Evolutionary conservation across 2,888 invertebrate species (phyloP), one percentile per base, ranked within the genome.

Genomic region (Andrena chrysosceles): DNA sequence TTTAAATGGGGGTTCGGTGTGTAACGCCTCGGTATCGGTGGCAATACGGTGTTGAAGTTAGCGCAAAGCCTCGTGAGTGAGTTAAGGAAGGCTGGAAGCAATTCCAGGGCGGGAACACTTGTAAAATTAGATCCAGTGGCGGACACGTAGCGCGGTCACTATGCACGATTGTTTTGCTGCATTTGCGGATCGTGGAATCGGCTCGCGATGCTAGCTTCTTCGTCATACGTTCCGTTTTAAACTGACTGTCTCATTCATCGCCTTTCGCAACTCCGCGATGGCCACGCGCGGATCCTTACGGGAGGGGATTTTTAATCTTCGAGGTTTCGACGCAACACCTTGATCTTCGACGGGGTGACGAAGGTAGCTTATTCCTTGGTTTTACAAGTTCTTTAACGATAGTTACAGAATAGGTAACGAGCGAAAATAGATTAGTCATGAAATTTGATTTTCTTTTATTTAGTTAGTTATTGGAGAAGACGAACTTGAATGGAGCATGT

Each of bases 151-250:
- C 63, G 54, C 54, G 26, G 59, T 49, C 67, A 70, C 56, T 72
- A 66, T 77, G 68, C 59, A 33, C 52, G 85, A 83, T 83, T 86
- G 79, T 86, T 86, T 76, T 75, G 69, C 67, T 59, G 74, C 72
- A 48, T n/a, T 67, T 67, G 64, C 71, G 67, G 59, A 74, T 66
- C 54, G 70, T 77, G 76, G 73, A 52, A 73, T 20, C 71, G 77
- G 75, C 67, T 35, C 54, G 62, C 72, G 63, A 69, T 54, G 63
- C 72, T 71, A 66, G 54, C 68, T 66, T 35, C 48, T 89, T 87
- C 86, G 89, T 89, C 88, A 89, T 72, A 13, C 64, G 83, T 84
- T 81, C 79, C 85, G 85, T 89, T 89, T 87, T 88, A 89, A 42
- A 86, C 85, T 72, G 62, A 60, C 76, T 49, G 81, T 83, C 85